Conservation (phyloP, 2,888 invertebrate genomes). For the Mactromeris polynyma region DNA sequence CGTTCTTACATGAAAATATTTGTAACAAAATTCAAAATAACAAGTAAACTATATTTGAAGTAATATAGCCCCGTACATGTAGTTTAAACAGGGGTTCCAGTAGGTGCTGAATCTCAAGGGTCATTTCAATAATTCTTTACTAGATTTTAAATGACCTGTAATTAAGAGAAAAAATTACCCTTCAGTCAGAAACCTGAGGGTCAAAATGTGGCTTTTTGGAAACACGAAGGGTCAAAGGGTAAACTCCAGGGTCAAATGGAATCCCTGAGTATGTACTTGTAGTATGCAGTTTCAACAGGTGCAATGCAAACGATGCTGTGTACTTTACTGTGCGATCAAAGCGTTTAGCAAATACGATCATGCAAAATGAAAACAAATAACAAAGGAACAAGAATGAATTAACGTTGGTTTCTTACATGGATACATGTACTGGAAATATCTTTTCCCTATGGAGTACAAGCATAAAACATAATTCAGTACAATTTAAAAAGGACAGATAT, state of each 20-base stretch:
- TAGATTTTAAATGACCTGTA: too few species aligned
- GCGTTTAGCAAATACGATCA: background rate
- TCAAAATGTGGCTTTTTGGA: too few species aligned
- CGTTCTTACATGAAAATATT: background rate
- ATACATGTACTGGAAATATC: constrained; percentile 28
- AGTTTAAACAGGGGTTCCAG: too few species aligned
- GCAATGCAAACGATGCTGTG: background rate
- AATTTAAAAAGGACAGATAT: too few species aligned
- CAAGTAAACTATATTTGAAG: background rate
- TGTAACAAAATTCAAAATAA: background rate
- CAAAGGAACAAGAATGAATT: background rate
- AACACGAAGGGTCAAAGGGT: too few species aligned
- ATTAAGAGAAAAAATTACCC: too few species aligned
- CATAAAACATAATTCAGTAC: background rate
- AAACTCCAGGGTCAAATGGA: too few species aligned
- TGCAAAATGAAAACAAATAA: background rate
- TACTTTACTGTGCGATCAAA: background rate
- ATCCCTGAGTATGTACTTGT: background rate
- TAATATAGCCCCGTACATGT: background rate
- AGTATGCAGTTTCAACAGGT: background rate
- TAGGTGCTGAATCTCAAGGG: too few species aligned
- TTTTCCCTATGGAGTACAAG: constrained; percentile 4
- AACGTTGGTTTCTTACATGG: constrained; percentile 24
- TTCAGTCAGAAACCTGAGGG: too few species aligned
- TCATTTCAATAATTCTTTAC: too few species aligned